Base-by-base conservation (phyloP, 2,113 vertebrate genomes). In the Siniperca knerii region DNA sequence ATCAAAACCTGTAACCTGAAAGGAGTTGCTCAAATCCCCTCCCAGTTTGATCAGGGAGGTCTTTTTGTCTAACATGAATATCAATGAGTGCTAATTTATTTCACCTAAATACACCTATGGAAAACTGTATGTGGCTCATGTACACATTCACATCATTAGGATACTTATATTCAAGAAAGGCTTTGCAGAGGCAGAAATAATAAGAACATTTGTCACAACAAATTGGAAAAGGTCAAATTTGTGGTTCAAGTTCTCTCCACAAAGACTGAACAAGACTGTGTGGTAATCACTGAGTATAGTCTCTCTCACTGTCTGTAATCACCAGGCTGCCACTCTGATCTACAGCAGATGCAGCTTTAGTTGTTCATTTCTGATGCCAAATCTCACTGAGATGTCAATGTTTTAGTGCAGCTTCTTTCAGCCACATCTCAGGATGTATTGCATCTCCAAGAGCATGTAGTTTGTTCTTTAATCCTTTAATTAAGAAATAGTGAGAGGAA, bases 321-420 rank as follows among this genome's bases (percentile, higher is more conserved):
- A 80, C n/a, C 72, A 66, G 68, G 61, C 82, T 85, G 90, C 74
- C 79, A 57, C 70, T 65, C 65, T 68, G 73, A 88, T 86, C 81
- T 21, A 71, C 83, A 83, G 57, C 78, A 84, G 75, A 88, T 85
- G 81, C 69, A 60, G 76, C 79, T 55, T 73, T n/a, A 68, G 65
- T 85, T 66, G 74, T 87, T 77, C 54, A n/a, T 82, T 77, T 85
- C 57, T 72, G 62, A 21, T 58, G 75, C 61, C 75, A 71, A 9
- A 33, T 84, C 77, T 82, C 71, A 54, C 54, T 25, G 67, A 71
- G 77, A 87, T 29, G 76, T 75, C 81, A 44, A 23, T 20, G 70
- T 77, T 90, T 82, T 2, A 50, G 25, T 23, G 12, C 46, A 0
- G 42, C 21, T 46, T 16, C 29, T 82, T 58, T 81, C 65, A 65